These are phyloP conservation scores for Gambusia yucatana DNA, from an alignment of 2,797 vertebrate genomes.

Conservation along the genomic window DNA sequence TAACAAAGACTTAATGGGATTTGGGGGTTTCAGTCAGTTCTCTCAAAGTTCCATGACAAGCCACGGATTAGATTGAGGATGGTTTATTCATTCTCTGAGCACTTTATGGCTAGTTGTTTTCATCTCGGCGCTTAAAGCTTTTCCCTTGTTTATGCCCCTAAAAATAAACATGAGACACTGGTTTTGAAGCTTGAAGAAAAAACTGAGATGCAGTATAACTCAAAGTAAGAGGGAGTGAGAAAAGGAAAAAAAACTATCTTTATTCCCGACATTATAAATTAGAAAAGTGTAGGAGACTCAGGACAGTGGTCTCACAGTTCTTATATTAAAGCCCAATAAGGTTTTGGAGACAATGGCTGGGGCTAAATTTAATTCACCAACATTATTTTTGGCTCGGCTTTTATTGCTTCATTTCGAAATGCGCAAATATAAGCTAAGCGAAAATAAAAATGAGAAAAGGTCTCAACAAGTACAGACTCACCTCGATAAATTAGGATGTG, in stretches of 20 bases:
- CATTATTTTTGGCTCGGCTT: conserved; percentile 42
- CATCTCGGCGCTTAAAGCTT: conserved; percentile 72
- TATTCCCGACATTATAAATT: conserved; percentile 73
- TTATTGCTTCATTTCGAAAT: conserved; percentile 54
- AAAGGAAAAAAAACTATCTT: conserved; percentile 41
- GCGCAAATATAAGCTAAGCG: conserved; percentile 47
- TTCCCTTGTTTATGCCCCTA: conserved; percentile 73
- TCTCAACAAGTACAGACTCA: conserved; percentile 10
- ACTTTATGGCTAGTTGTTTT: conserved; percentile 77
- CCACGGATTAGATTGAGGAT: conserved; percentile 75
- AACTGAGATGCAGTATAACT: conserved; percentile 70
- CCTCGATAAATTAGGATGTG: neutral
- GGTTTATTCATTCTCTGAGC: conserved; percentile 75
- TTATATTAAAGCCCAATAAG: conserved; percentile 64
- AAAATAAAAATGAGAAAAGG: conserved; percentile 42
- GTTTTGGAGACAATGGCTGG: conserved; percentile 39
- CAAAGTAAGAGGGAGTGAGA: conserved; percentile 32
- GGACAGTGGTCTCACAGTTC: conserved; percentile 65
- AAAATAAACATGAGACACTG: conserved; percentile 80
- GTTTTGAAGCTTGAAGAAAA: conserved; percentile 76
- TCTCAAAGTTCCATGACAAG: conserved; percentile 69
- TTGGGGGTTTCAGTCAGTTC: conserved; percentile 76
- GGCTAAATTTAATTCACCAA: conserved; percentile 64
- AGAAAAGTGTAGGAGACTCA: conserved; percentile 75
- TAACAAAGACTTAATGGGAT: conserved; percentile 83